phyloP scores from a whole-genome alignment of 2,113 vertebrate species.

The Hydrolagus affinis region DNA sequence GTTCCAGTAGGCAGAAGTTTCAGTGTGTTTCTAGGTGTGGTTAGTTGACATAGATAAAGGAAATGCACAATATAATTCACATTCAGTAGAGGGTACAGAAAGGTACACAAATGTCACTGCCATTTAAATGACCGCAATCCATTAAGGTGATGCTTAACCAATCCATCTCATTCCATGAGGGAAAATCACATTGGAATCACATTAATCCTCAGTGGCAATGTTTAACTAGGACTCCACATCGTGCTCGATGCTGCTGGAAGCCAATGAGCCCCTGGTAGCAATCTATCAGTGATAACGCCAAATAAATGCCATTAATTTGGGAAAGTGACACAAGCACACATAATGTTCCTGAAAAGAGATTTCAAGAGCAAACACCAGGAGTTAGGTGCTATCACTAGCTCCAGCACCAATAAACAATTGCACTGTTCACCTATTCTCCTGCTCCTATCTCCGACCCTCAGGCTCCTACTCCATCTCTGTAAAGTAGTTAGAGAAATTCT shows the following conservation, averaged over 20 bases:
- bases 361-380: neutral
- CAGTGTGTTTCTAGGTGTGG: neutral
- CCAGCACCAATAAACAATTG: conserved; percentile 3
- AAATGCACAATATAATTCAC: neutral
- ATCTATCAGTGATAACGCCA: neutral
- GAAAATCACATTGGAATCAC: neutral
- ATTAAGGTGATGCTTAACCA: neutral
- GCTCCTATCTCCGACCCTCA: too few relatives aligned
- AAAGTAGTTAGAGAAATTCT: too few relatives aligned
- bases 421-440: neutral
- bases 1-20: neutral
- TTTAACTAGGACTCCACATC: neutral
- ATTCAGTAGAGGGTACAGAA: neutral
- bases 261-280: neutral
- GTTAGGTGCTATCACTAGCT: neutral
- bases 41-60: neutral
- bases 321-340: neutral
- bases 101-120: neutral
- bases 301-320: conserved; percentile 16
- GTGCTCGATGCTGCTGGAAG: neutral
- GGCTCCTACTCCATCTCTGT: too few relatives aligned
- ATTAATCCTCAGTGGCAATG: neutral
- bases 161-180: neutral
- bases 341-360: conserved; percentile 15
- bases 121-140: neutral